phyloP scores from a whole-genome alignment of 1,140 invertebrate genomes.

The Scylla paramamosain region DNA sequence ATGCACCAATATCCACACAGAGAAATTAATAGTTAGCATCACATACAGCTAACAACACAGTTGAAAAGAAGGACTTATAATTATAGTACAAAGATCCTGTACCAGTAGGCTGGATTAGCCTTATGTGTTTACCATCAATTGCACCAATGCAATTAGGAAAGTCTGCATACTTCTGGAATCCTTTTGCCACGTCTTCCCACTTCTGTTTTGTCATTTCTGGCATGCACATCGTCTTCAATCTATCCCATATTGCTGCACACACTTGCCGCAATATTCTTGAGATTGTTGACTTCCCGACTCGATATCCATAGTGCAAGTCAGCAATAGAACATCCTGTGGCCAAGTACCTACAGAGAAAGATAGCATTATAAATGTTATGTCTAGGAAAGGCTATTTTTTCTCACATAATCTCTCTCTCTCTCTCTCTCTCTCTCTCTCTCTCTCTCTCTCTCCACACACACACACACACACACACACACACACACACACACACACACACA shows the following conservation, averaged over 20 bases:
- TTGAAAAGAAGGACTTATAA: constrained; percentile 40
- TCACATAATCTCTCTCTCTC: too few species aligned
- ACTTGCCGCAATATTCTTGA: background rate
- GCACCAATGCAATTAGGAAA: constrained; percentile 49
- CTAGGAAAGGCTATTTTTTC: too few species aligned
- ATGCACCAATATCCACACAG: constrained; percentile 56
- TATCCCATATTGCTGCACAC: constrained; percentile 34
- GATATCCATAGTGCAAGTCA: constrained; percentile 64
- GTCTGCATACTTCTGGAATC: constrained; percentile 43
- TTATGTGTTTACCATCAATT: constrained; percentile 43
- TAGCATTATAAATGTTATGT: background rate
- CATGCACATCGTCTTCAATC: background rate
- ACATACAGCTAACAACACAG: constrained; percentile 46
- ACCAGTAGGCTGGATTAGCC: background rate
- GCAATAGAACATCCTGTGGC: constrained; percentile 58
- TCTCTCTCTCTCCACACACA: background rate
- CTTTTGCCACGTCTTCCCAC: constrained; percentile 44
- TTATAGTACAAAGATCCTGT: constrained; percentile 24
- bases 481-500: constrained; percentile 30
- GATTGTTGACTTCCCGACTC: too few species aligned
- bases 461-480: constrained; percentile 40
- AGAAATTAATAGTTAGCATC: constrained; percentile 54
- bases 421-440: background rate
- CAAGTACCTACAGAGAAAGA: constrained; percentile 68
- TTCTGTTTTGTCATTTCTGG: constrained; percentile 55